Conservation (phyloP, 2,113 vertebrate species). For the Regulus satrapa region DNA sequence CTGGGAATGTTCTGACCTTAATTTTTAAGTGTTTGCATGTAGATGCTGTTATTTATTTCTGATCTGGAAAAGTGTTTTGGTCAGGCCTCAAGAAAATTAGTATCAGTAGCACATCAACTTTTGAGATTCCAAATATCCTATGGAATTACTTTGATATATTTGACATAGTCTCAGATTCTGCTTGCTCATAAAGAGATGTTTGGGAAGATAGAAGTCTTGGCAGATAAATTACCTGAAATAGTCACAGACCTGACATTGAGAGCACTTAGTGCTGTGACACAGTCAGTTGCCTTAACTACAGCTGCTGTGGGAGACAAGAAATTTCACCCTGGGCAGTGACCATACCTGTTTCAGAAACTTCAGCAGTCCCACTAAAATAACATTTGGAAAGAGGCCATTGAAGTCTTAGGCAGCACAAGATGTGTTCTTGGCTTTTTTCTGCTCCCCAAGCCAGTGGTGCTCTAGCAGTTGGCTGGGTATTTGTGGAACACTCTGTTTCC, state of each 20-base stretch:
- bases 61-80: not conserved
- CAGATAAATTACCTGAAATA: not conserved
- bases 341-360: not conserved
- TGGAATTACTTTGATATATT: not conserved
- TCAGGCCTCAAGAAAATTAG: not conserved
- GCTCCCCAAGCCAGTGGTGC: not conserved
- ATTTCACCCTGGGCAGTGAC: not conserved
- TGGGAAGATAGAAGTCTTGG: not conserved
- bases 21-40: not conserved
- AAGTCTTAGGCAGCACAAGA: not conserved
- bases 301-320: not conserved
- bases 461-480: not conserved
- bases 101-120: not conserved
- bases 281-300: not conserved
- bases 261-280: not conserved
- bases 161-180: not conserved
- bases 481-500: conserved; percentile 29
- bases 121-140: not conserved
- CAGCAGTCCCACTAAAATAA: not conserved
- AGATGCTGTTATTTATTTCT: not conserved
- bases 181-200: not conserved
- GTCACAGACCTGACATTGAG: not conserved
- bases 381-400: not conserved
- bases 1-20: not conserved
- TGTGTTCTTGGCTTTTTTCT: not conserved